These are phyloP conservation scores for Imbricaverruca yamaguchii DNA, from an alignment of 2,888 invertebrate species.

Conservation along the genomic window DNA sequence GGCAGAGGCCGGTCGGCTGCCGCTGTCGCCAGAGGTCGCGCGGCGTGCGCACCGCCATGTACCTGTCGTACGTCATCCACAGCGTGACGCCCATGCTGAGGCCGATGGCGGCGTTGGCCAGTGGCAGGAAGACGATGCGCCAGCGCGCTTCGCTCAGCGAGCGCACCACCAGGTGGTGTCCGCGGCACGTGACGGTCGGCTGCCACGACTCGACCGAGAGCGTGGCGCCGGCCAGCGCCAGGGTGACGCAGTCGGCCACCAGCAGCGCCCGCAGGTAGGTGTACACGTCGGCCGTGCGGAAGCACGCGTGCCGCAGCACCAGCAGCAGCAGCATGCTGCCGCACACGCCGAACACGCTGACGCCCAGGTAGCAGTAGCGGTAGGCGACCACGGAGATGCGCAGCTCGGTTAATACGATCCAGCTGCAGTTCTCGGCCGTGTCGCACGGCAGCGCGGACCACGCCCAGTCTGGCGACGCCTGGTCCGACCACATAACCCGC, in stretches of 20 bases:
- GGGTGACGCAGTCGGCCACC: neutral
- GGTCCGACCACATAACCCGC: no score
- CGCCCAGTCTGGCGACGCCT: no score
- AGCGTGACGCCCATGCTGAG: neutral
- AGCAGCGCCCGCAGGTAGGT: neutral
- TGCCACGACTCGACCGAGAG: neutral
- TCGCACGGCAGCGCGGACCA: no score
- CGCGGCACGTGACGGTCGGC: neutral
- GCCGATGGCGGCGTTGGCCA: neutral
- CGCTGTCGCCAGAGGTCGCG: neutral
- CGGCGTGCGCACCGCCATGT: neutral
- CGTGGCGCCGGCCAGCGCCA: neutral
- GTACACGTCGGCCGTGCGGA: neutral
- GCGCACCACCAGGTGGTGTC: neutral
- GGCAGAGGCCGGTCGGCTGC: neutral
- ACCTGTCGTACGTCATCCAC: conserved; percentile 16
- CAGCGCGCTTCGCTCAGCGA: neutral
- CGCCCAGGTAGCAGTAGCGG: conserved; percentile 6
- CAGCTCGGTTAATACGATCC: neutral
- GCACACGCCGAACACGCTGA: neutral
- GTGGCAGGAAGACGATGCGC: neutral
- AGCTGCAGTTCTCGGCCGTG: neutral
- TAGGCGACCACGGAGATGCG: neutral
- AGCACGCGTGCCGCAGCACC: neutral
- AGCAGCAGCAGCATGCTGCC: conserved; percentile 18